A percentile compares a stretch with the other conserved stretches of the same genome.
phyloP scores from a whole-genome alignment of 2,113 vertebrate species.

The Paracanthobrama guichenoti region DNA sequence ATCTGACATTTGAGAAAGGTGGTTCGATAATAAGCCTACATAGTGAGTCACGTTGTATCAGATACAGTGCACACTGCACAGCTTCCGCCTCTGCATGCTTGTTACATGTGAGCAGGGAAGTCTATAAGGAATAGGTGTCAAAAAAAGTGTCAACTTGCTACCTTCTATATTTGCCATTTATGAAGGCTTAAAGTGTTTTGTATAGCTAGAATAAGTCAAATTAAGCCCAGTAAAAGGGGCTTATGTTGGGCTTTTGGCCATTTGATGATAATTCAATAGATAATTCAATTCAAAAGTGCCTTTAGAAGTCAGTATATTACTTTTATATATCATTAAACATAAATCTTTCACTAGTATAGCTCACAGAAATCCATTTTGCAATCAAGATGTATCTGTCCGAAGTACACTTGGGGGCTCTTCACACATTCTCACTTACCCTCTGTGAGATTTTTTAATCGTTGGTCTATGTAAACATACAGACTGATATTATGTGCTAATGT shows the following conservation, averaged over 20 bases:
- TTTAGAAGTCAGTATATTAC: background rate
- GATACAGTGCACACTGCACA: background rate
- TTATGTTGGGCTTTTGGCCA: background rate
- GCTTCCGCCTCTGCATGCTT: slow-evolving; percentile 15
- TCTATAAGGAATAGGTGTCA: slow-evolving; percentile 40
- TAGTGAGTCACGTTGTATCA: too few relatives aligned
- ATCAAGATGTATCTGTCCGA: background rate
- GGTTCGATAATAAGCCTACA: too few relatives aligned
- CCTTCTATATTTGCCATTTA: too few relatives aligned
- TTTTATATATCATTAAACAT: background rate
- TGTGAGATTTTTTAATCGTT: background rate
- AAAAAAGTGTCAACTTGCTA: too few relatives aligned
- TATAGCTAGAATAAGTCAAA: background rate
- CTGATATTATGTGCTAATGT: background rate
- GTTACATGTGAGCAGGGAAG: too few relatives aligned
- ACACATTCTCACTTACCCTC: background rate
- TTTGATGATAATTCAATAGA: background rate
- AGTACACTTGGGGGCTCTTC: background rate
- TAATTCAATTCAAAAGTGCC: background rate
- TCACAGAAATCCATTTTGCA: background rate
- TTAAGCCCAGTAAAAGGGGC: background rate
- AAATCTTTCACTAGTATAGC: background rate
- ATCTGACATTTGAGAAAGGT: background rate
- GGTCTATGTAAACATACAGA: background rate
- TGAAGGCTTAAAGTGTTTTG: slow-evolving; percentile 21